Evolutionary conservation across 1,140 invertebrate genomes (phyloP).

Genomic region (Brachionus rotundiformis): DNA sequence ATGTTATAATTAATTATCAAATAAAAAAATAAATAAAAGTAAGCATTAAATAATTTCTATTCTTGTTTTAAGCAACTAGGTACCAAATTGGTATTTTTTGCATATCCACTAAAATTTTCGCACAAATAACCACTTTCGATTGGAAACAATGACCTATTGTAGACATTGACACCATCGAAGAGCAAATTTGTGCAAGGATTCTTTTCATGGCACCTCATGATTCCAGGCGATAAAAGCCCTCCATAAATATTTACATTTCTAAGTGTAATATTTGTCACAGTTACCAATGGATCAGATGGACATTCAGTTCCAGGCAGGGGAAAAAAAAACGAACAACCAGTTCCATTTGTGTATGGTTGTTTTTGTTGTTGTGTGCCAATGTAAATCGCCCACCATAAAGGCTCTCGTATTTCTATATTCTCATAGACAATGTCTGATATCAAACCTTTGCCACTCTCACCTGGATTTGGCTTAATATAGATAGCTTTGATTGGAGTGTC

Average conservation of each 20-base stretch:
- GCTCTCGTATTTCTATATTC: constrained; percentile 27
- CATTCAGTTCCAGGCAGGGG: constrained; percentile 14
- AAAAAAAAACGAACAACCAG: constrained; percentile 40
- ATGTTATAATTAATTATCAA: background rate
- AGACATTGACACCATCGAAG: constrained; percentile 26
- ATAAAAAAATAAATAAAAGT: background rate
- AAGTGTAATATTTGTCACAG: background rate
- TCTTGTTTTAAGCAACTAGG: constrained; percentile 18
- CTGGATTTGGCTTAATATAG: constrained; percentile 40
- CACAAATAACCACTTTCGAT: constrained; percentile 24
- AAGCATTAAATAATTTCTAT: background rate
- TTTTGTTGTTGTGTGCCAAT: constrained; percentile 38
- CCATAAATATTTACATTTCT: constrained; percentile 34
- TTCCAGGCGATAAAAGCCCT: background rate
- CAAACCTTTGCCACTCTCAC: constrained; percentile 7
- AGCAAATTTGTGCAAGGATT: constrained; percentile 29
- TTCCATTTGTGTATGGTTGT: background rate
- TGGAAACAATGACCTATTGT: background rate
- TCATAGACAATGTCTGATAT: constrained; percentile 30
- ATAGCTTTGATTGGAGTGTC: constrained; percentile 35
- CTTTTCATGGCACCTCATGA: background rate
- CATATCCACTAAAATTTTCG: constrained; percentile 27
- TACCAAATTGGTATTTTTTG: constrained; percentile 12
- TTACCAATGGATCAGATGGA: background rate
- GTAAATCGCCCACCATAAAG: constrained; percentile 34